Percentiles rank a stretch among this genome's conserved stretches.
phyloP scores from a whole-genome alignment of 2,113 vertebrate species.

The Cercocebus atys region DNA sequence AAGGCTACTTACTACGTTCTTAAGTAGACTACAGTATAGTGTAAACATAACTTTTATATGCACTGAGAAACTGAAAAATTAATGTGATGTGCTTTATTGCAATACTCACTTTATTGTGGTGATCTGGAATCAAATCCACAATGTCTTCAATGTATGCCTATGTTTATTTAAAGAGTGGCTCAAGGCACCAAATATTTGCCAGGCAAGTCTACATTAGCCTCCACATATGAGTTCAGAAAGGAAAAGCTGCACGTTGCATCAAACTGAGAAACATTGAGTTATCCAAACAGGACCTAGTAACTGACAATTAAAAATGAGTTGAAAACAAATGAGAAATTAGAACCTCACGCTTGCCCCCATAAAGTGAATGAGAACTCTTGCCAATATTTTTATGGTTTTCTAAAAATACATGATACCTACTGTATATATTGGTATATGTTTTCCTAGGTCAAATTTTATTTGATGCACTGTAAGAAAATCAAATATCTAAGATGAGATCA shows the following conservation, averaged over 20 bases:
- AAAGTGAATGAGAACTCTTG: not conserved
- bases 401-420: not conserved
- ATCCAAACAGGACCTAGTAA: not conserved
- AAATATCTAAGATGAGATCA: not conserved
- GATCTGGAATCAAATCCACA: not conserved
- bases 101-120: not conserved
- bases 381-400: not conserved
- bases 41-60: not conserved
- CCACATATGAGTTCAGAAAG: not conserved
- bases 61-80: not conserved
- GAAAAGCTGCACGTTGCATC: not conserved
- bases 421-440: not conserved
- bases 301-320: not conserved
- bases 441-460: not conserved
- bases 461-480: not conserved
- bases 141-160: not conserved
- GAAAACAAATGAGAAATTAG: not conserved
- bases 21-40: not conserved
- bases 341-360: not conserved
- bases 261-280: not conserved
- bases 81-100: not conserved
- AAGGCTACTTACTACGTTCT: no score
- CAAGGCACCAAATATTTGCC: not conserved
- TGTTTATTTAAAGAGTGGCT: not conserved
- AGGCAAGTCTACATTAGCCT: not conserved